Base-by-base conservation (phyloP, 2,113 vertebrate species). In the Callospermophilus lateralis region DNA sequence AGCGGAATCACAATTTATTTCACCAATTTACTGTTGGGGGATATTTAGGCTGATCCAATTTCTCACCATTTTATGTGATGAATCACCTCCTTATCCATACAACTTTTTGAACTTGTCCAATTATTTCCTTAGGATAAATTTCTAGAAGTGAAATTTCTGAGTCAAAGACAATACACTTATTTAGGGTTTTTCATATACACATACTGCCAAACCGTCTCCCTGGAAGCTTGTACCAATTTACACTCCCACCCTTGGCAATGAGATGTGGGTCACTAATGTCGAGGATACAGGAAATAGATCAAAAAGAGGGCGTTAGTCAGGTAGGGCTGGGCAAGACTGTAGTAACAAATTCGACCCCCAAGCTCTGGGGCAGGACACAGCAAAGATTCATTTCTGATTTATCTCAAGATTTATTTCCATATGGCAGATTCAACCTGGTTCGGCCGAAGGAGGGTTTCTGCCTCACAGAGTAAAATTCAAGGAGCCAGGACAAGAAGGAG, bases 31-130 rank as follows among this genome's bases (percentile, higher is more conserved):
- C 96, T 97, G 76, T 92, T 94, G 93, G 85, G 84, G 84, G 51
- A 95, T 96, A 97, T 97, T 97, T 97, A 98, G 97, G 77, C 96
- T 95, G 93, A 97, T 97, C 95, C 95, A 95, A 97, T 97, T 97
- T 97, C 96, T 97, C 84, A 97, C 86, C 90, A 95, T 95, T 98
- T 97, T 90, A 93, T 95, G 76, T 97, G 92, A 98, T 97, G 93
- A 98, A 97, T 97, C 95, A 90, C 90, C 90, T 97, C 94, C 61
- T 97, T 90, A 97, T 51, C 92, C 89, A 84, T 78, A 95, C 96
- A 93, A 97, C 97, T 97, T 97, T 94, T 87, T 95, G 96, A 94
- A 97, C 96, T 97, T 97, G 96, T 97, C 97, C 97, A 98, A 97
- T 97, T 98, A 98, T 96, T 96, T 97, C 96, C 88, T 89, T 87